phyloP scores from a whole-genome alignment of 2,888 invertebrate species.

The Aleiodes alternator region DNA sequence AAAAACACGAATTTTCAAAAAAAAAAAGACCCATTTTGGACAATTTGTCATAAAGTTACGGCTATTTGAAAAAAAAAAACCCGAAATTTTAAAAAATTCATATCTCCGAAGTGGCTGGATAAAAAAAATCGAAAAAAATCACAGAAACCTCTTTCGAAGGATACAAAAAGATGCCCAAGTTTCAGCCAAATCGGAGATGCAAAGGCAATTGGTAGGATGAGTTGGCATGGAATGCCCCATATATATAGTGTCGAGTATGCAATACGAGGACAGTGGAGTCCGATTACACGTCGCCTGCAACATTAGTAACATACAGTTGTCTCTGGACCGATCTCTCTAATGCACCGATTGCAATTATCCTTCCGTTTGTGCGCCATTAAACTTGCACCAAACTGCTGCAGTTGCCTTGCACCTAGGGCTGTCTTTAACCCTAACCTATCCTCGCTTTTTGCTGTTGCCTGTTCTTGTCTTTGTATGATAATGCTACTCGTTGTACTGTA shows the following conservation, averaged over 20 bases:
- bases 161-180: too few species aligned
- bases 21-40: too few species aligned
- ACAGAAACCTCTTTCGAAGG: too few species aligned
- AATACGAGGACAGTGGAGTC: constrained; percentile 17
- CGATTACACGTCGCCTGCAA: constrained; percentile 34
- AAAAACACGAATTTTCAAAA: too few species aligned
- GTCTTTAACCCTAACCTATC: neutral
- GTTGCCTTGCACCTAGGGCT: neutral
- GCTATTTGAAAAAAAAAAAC: too few species aligned
- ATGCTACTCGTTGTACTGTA: neutral
- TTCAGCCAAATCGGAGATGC: too few species aligned
- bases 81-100: too few species aligned
- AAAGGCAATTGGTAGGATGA: too few species aligned
- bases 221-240: too few species aligned
- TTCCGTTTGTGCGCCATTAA: constrained; percentile 33
- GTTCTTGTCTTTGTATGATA: neutral
- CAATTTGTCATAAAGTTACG: too few species aligned
- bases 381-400: constrained; percentile 16
- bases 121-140: too few species aligned
- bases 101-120: too few species aligned
- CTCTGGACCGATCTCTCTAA: constrained; percentile 10
- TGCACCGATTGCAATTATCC: constrained; percentile 40
- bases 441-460: neutral
- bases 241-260: constrained; percentile 4
- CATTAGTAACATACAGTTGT: constrained; percentile 31